Conservation (phyloP, 1,140 invertebrate species). For the Colletes gigas region DNA sequence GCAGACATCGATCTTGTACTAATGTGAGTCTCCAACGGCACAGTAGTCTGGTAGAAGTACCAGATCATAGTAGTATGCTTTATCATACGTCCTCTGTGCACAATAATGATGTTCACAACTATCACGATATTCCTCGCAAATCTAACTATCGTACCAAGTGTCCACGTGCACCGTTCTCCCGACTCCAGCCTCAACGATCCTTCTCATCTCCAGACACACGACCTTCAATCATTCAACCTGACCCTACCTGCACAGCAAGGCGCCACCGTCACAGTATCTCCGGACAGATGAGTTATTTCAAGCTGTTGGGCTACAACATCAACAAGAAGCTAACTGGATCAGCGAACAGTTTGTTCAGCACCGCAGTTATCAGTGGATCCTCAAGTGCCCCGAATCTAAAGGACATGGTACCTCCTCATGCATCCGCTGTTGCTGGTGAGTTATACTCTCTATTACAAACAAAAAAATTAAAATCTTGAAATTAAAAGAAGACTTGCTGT, state of each 20-base stretch:
- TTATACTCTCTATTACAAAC: too few relatives aligned
- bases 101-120: slow-evolving; percentile 22
- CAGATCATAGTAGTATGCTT: slow-evolving; percentile 32
- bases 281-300: slow-evolving; percentile 95
- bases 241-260: slow-evolving; percentile 85
- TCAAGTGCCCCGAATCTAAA: slow-evolving; percentile 94
- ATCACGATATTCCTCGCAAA: slow-evolving; percentile 28
- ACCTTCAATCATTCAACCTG: slow-evolving; percentile 82
- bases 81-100: slow-evolving; percentile 15
- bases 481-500: not conserved
- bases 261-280: slow-evolving; percentile 96
- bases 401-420: slow-evolving; percentile 89
- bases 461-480: too few relatives aligned
- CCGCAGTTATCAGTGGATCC: slow-evolving; percentile 95
- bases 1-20: slow-evolving; percentile 28
- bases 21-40: slow-evolving; percentile 20
- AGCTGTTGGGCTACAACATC: slow-evolving; percentile 88
- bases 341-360: slow-evolving; percentile 92
- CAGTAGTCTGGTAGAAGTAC: slow-evolving; percentile 6
- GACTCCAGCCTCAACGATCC: slow-evolving; percentile 77
- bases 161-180: slow-evolving; percentile 56
- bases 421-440: slow-evolving; percentile 87
- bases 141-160: slow-evolving; percentile 45
- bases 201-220: slow-evolving; percentile 80
- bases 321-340: slow-evolving; percentile 87